Evolutionary conservation across 2,797 vertebrate genomes (phyloP), one percentile per base, ranked within the genome.

Genomic region (Sphaeramia orbicularis): DNA sequence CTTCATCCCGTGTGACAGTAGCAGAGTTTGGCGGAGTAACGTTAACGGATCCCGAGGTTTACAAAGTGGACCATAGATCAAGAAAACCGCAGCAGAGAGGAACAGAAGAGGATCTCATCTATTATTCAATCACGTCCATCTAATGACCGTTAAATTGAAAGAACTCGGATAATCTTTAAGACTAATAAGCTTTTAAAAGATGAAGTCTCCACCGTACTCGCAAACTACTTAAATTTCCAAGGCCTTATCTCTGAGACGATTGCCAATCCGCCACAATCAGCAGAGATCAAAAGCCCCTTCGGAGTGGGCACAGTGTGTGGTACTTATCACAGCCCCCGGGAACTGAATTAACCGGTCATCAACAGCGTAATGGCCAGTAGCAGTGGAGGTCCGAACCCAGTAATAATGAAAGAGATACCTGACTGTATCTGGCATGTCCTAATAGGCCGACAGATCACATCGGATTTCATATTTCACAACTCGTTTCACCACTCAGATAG

Each of bases 131-230:
- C 76, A 59, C 69, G 53, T 60, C 56, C 65, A 47, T 83, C 76
- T 87, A 80, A 88, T 76, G 86, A 79, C 74, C 55, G 63, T 87
- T 82, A 84, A 86, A 84, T 78, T 81, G 74, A 86, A 82, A 83
- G 86, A 85, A 86, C 80, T 76, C 24, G 53, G 83, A 71, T 85
- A 83, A 81, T 89, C 82, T 78, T 76, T 65, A 60, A 49, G 71
- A 78, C 78, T 71, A 85, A 90, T 79, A 82, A 74, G 78, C 81
- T 81, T 85, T 85, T 76, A 83, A 85, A 86, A 80, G 85, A 91
- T 72, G 69, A 85, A 78, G 65, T 55, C 58, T 66, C 56, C 18
- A 65, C 76, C 68, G 71, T 55, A 15, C 73, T 76, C 9, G 58
- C 18, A 50, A 79, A 71, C 80, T 74, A 70, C 69, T 80, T 71